Evolutionary conservation across 2,888 invertebrate species (phyloP), one percentile per base, ranked within the genome.

Genomic region (Byasa hedistus): DNA sequence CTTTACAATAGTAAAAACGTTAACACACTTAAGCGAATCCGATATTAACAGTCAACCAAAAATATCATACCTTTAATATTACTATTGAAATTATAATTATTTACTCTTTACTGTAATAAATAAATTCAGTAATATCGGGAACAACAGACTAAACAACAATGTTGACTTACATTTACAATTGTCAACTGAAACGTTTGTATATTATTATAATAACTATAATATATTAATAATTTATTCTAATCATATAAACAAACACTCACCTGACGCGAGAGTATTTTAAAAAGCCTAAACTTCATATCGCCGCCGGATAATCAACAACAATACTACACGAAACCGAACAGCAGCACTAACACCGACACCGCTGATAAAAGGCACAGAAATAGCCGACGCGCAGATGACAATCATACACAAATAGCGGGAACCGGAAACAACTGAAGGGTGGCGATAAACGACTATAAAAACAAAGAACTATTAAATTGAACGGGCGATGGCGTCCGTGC

Each of bases 251-350:
- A 22, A 52, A 12, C 68, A 74, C 84, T 73, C 74, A 90, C 89
- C 88, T 86, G 83, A 68, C 81, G 87, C 68, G 79, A 78, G 68
- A 77, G 78, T 72, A 89, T 89, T 84, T 89, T 91, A 75, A 91
- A 87, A 73, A 91, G 76, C 76, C 86, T 91, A 73, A 91, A 91
- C 81, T 90, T 90, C 91, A 91, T 89, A 5, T 66, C 61, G 68
- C 72, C 59, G 68, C 64, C 23, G 56, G 67, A 61, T 57, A 44
- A 54, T 48, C 52, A 48, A 63, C 23, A 44, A 59, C 21, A 36
- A 65, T 32, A 48, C 55, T 22, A 59, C 63, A 60, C 59, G 23
- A 44, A 59, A 60, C 52, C 36, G 19, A 51, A 21, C 55, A 24
- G 55, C 58, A 63, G 58, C 58, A 66, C 66, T 62, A 48, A 36